Base-by-base conservation (phyloP, 2,888 invertebrate genomes). In the Drosophila putrida region DNA sequence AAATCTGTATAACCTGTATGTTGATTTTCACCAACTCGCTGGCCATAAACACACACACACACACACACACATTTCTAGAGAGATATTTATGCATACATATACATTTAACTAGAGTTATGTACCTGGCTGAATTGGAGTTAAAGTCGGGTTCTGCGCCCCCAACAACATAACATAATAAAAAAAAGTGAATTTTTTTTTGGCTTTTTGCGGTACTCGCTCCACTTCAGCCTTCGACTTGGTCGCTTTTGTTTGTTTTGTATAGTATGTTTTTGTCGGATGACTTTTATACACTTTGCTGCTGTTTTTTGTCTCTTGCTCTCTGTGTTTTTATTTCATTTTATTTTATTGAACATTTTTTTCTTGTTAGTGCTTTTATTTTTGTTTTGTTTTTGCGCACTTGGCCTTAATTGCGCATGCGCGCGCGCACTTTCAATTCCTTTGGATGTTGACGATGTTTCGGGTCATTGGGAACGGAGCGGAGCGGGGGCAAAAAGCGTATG, bases 361-460 rank as follows among this genome's bases (percentile, higher is more conserved):
- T 51, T 15, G 38, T 60, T 20, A 20, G 20, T 20, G 20, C 20
- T 58, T 27, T 36, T 46, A 36, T 46, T 60, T 65, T 41, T 51
- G n/a, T 43, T 49, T 20, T 20, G 20, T 20, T 62, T 62, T 71
- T 76, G 74, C 82, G 87, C 83, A 83, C 88, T 83, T 83, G 83
- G 88, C 83, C 83, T 83, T 83, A 83, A 83, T 88, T 88, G 88
- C 85, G 82, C 71, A 70, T 79, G 71, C 71, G 71, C 71, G 82
- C 75, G 80, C 86, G 76, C 80, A 88, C 88, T 88, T 90, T 88
- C 90, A 88, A 90, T 90, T 88, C 90, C 90, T 88, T 80, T 65
- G 74, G 78, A 60, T 44, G 47, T 28, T 47, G 60, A 64, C 44
- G 67, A 58, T 46, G 57, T 31, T 49, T 53, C 49, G 49, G 31